Evolutionary conservation across 2,888 invertebrate species (phyloP), one percentile per base, ranked within the genome.

Genomic region (Ormyrus nitidulus): DNA sequence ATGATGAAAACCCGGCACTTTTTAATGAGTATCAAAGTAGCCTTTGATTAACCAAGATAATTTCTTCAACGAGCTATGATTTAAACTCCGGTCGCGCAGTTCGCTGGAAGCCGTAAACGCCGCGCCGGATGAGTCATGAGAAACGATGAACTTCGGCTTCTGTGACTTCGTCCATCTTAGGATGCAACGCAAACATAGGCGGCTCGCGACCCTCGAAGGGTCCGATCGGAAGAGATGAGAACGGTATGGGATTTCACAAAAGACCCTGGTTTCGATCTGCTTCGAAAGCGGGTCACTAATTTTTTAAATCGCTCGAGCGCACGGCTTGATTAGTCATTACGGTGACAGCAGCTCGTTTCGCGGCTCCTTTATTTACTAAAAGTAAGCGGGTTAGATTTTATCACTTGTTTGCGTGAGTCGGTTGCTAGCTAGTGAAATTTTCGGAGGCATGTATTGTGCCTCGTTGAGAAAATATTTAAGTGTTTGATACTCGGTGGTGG

Each of bases 51-150:
- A 49, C 6, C 4, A 48, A 7, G 56, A 66, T 59, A 46, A 54
- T 54, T 73, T 10, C 64, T 62, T 54, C 64, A 64, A 73, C 53
- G 54, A 64, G 54, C 64, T 19, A 19, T 46, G 73, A 46, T 66
- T 66, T 59, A 66, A 59, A 19, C 10, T 65, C 8, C 8, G 13
- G 19, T 7, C 13, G 13, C n/a, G 34, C 7, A 5, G 51, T 62
- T 76, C 49, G 56, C 7, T 59, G 44, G 34, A 68, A 59, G 68
- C n/a, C 46, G 46, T 75, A 68, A 68, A 59, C 51, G 51, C 19
- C 13, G 46, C 9, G 7, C 13, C 13, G 59, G 65, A 71, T 59
- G 78, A 72, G 7, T 78, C 53, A 61, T n/a, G 34, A 34, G 44
- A 53, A 13, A 46, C 11, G 7, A 69, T 69, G 54, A 76, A 54